These are phyloP conservation scores for Heliocidaris tuberculata DNA, from an alignment of 35 echinoderm and acorn worm species.

Conservation along the genomic window DNA sequence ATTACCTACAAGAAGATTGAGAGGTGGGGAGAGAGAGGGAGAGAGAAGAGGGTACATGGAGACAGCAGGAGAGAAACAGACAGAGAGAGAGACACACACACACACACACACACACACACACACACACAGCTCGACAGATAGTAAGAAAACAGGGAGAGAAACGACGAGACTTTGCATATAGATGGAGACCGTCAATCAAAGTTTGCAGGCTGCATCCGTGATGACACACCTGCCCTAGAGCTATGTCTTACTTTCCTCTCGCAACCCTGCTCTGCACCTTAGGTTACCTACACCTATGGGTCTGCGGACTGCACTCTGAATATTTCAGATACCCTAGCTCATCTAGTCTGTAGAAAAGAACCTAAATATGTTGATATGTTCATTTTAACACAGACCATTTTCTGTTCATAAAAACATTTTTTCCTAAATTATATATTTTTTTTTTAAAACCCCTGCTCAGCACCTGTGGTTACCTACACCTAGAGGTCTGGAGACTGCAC, in stretches of 20 bases:
- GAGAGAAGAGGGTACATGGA: too few species aligned
- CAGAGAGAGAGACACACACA: too few species aligned
- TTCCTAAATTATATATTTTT: too few species aligned
- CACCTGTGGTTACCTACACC: not conserved
- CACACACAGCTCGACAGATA: not conserved
- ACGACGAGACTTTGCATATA: not conserved
- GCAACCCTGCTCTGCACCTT: not conserved
- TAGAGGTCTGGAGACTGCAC: not conserved
- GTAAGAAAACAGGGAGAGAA: not conserved
- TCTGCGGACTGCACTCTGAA: not conserved
- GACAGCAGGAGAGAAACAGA: not conserved
- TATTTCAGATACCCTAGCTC: not conserved
- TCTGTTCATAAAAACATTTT: too few species aligned
- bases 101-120: not conserved
- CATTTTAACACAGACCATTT: too few species aligned
- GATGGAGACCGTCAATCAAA: not conserved
- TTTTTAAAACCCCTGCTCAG: too few species aligned
- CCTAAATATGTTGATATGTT: not conserved
- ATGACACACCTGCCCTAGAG: not conserved
- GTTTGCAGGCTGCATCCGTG: not conserved
- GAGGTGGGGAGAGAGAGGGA: too few species aligned
- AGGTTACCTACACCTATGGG: not conserved
- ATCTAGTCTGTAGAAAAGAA: not conserved
- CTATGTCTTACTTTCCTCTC: constrained; percentile 1
- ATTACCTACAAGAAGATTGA: too few species aligned